Conservation (phyloP, 2,797 vertebrate genomes). For the Masticophis lateralis region DNA sequence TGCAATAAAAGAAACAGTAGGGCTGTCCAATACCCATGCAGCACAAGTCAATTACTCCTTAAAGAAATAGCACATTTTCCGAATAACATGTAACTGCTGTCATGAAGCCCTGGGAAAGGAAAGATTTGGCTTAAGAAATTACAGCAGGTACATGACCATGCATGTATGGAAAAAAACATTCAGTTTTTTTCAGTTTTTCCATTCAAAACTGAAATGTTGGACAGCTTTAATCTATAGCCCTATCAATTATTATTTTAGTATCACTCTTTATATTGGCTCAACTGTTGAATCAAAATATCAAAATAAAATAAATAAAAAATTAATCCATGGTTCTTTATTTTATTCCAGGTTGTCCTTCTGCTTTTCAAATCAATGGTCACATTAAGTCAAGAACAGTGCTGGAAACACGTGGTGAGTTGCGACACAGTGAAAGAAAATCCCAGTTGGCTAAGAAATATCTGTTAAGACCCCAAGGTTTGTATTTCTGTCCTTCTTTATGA, state of each 20-base stretch:
- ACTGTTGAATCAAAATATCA: neutral
- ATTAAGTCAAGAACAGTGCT: constrained; percentile 70
- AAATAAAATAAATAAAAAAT: neutral
- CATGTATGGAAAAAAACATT: neutral
- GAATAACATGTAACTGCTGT: neutral
- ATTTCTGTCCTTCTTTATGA: constrained; percentile 2
- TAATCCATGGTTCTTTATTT: neutral
- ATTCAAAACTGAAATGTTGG: neutral
- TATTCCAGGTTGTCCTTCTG: constrained; percentile 72
- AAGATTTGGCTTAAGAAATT: neutral
- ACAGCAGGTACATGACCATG: neutral
- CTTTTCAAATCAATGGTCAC: constrained; percentile 75
- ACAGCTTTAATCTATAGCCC: neutral
- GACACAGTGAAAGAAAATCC: constrained; percentile 70
- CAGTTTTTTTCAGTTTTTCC: neutral
- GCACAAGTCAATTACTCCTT: neutral
- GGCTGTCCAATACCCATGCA: neutral
- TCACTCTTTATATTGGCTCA: neutral
- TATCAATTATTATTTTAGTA: neutral
- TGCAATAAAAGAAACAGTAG: neutral
- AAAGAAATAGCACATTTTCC: neutral
- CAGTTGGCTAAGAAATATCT: constrained; percentile 70
- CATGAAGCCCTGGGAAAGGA: neutral
- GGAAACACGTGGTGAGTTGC: constrained; percentile 68
- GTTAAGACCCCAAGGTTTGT: constrained; percentile 85